Evolutionary conservation across 30 jellyfish, hydroid and myxozoan species (phyloP).

Genomic region (Aurelia aurita complex sp. Pacific): DNA sequence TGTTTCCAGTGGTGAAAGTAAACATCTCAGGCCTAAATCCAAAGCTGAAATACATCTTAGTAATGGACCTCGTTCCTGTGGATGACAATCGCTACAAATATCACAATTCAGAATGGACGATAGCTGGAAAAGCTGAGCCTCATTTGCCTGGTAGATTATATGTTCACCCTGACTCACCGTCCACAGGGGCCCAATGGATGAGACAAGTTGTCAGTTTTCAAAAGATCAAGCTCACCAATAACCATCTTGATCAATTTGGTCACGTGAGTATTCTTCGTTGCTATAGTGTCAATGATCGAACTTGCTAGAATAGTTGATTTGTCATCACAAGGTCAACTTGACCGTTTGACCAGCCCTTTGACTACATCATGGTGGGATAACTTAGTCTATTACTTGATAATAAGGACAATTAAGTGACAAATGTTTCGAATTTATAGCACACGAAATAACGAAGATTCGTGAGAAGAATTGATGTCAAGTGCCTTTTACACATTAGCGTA

Average conservation of each 20-base stretch:
- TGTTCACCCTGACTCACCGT: slow-evolving; percentile 97
- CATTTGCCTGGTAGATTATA: slow-evolving; percentile 91
- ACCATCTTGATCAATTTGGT: slow-evolving; percentile 92
- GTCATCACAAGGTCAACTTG: too few relatives aligned
- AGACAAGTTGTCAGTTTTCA: slow-evolving; percentile 93
- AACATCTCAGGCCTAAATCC: slow-evolving; percentile 92
- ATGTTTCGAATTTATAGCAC: too few relatives aligned
- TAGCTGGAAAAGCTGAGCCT: slow-evolving; percentile 98
- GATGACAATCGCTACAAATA: slow-evolving; percentile 94
- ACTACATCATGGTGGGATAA: neutral
- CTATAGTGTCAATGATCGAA: too few relatives aligned
- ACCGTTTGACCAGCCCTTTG: too few relatives aligned
- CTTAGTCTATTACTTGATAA: too few relatives aligned
- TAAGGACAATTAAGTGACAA: too few relatives aligned
- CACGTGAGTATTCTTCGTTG: slow-evolving; percentile 61
- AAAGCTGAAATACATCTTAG: slow-evolving; percentile 86
- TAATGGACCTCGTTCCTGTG: slow-evolving; percentile 94
- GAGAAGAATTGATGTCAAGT: neutral
- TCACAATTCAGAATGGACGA: slow-evolving; percentile 96
- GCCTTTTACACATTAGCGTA: neutral
- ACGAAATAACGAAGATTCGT: neutral
- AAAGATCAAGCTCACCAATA: slow-evolving; percentile 89
- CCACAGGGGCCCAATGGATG: slow-evolving; percentile 98
- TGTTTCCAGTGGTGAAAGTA: slow-evolving; percentile 94
- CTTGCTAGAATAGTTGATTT: too few relatives aligned